Conservation (phyloP, 1,140 invertebrate species). For the Mizuhopecten yessoensis region DNA sequence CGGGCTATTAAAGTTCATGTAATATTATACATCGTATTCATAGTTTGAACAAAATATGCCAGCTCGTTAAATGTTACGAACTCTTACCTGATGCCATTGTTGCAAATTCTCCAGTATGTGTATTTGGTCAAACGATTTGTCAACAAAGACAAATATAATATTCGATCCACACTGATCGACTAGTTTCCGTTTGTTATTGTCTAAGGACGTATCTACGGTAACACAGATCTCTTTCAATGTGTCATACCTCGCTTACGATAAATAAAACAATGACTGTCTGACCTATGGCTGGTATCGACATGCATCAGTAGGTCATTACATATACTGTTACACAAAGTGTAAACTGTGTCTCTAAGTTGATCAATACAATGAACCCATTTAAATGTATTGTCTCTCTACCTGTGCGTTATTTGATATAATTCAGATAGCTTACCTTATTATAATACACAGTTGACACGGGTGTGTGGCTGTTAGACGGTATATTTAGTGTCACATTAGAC, state of each 20-base stretch:
- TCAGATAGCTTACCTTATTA: not conserved
- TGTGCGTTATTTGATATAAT: not conserved
- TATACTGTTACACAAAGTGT: not conserved
- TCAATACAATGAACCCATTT: conserved; percentile 12
- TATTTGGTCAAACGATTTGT: not conserved
- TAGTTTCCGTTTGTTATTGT: not conserved
- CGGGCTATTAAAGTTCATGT: too few species aligned
- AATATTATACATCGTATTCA: too few species aligned
- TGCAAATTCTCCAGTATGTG: not conserved
- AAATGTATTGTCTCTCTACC: not conserved
- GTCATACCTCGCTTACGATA: not conserved
- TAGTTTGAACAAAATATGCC: too few species aligned
- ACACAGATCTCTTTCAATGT: not conserved
- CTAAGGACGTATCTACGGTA: not conserved
- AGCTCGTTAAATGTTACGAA: not conserved
- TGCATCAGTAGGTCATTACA: not conserved
- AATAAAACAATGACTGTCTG: not conserved
- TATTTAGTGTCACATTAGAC: not conserved
- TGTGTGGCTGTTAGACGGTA: not conserved
- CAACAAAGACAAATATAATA: not conserved
- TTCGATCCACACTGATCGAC: not conserved
- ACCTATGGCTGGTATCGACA: not conserved
- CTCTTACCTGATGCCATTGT: not conserved
- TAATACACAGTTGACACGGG: not conserved
- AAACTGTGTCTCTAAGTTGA: not conserved